Evolutionary conservation across 1,140 invertebrate species (phyloP).

Genomic region (Hormaphis cornu): DNA sequence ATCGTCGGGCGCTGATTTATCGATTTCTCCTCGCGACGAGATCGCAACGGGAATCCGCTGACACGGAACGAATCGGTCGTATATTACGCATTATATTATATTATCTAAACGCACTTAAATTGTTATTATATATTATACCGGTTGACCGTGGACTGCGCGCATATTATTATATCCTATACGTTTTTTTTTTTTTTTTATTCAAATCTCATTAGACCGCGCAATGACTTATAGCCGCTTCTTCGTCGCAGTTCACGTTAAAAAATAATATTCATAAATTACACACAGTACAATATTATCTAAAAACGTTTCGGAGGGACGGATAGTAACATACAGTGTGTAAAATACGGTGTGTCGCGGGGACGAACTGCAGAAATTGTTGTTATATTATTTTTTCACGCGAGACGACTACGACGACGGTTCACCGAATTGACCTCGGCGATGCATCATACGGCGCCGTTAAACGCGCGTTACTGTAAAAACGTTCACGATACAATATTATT

Average conservation of each 20-base stretch:
- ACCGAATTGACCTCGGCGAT: slow-evolving; percentile 1
- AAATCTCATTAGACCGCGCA: slow-evolving; percentile 26
- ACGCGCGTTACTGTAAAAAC: neutral
- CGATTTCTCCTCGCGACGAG: neutral
- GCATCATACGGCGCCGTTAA: neutral
- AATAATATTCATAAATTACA: too few species aligned
- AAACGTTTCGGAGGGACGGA: too few species aligned
- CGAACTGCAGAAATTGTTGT: neutral
- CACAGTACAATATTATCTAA: too few species aligned
- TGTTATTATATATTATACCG: too few species aligned
- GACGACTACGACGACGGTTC: neutral
- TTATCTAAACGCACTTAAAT: too few species aligned
- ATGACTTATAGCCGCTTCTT: neutral
- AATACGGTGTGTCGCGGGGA: neutral
- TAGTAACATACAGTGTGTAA: neutral
- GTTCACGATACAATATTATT: too few species aligned
- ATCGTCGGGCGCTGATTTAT: neutral
- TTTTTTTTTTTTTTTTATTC: too few species aligned
- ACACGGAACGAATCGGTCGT: slow-evolving; percentile 25
- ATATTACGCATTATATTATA: too few species aligned
- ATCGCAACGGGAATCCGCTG: slow-evolving; percentile 6
- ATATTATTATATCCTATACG: too few species aligned
- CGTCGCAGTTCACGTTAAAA: too few species aligned
- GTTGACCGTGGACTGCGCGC: neutral
- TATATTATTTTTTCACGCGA: neutral